Evolutionary conservation across 2,113 vertebrate species (phyloP).

Genomic region (Prochilodus magdalenae): DNA sequence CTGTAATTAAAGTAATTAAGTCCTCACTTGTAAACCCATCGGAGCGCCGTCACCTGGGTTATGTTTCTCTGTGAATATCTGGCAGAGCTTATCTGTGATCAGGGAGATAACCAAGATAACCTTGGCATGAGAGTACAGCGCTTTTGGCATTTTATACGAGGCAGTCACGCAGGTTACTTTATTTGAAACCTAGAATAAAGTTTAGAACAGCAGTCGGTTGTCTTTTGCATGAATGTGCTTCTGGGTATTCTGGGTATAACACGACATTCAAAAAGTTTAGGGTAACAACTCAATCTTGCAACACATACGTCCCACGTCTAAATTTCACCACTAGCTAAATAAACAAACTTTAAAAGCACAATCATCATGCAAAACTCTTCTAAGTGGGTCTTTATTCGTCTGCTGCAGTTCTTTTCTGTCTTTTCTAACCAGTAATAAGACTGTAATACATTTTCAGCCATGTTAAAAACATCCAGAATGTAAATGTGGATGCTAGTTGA

Average conservation of each 20-base stretch:
- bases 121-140: not conserved
- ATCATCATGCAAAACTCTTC: constrained; percentile 39
- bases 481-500: too few species aligned
- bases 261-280: constrained; percentile 30
- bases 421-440: not conserved
- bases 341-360: constrained; percentile 46
- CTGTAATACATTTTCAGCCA: not conserved
- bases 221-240: constrained; percentile 45
- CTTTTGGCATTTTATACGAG: not conserved
- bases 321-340: constrained; percentile 52
- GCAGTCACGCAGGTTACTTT: not conserved
- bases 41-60: constrained; percentile 24
- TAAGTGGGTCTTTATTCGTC: not conserved
- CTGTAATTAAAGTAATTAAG: constrained; percentile 42
- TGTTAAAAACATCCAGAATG: too few species aligned
- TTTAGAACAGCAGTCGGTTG: constrained; percentile 44
- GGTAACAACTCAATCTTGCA: constrained; percentile 57
- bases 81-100: constrained; percentile 23
- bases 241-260: constrained; percentile 34
- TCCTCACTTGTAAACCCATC: constrained; percentile 23
- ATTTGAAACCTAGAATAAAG: not conserved
- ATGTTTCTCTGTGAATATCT: constrained; percentile 37
- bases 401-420: too few species aligned
- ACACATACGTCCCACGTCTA: constrained; percentile 39
- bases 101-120: constrained; percentile 32